Conservation (phyloP, 2,888 invertebrate species). For the Pristionchus exspectatus region DNA sequence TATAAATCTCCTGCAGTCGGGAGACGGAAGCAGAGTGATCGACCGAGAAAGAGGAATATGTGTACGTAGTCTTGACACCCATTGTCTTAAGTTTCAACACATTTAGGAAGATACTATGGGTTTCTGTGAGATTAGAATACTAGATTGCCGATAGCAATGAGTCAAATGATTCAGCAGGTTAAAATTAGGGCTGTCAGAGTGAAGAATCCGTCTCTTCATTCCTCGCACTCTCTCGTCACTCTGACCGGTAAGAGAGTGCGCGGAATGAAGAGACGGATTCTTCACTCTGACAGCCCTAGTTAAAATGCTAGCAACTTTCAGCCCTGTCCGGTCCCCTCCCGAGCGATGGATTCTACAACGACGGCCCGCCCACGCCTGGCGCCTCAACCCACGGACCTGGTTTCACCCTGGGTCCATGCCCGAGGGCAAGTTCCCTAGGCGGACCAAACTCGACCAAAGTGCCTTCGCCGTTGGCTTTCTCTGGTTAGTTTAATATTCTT, state of each 20-base stretch:
- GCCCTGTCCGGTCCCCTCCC: neutral
- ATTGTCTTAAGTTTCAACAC: neutral
- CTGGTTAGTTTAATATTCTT: neutral
- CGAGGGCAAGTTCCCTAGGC: neutral
- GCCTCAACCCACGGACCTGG: neutral
- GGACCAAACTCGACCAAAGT: neutral
- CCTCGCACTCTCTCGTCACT: too few species aligned
- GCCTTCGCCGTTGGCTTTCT: neutral
- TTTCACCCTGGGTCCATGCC: too few species aligned
- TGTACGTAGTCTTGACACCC: neutral
- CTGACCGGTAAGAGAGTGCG: too few species aligned
- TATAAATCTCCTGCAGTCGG: neutral
- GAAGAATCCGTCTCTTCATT: too few species aligned
- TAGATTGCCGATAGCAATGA: neutral
- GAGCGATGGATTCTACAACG: neutral
- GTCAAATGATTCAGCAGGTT: neutral
- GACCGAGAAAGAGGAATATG: constrained; percentile 6
- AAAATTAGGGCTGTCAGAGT: too few species aligned
- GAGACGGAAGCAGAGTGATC: neutral
- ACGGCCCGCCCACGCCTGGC: neutral
- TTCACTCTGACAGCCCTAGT: too few species aligned
- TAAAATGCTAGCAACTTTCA: neutral
- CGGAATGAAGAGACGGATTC: too few species aligned
- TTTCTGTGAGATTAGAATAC: neutral
- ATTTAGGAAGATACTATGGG: neutral